phyloP scores from a whole-genome alignment of 2,113 vertebrate genomes.

The Lagopus muta region DNA sequence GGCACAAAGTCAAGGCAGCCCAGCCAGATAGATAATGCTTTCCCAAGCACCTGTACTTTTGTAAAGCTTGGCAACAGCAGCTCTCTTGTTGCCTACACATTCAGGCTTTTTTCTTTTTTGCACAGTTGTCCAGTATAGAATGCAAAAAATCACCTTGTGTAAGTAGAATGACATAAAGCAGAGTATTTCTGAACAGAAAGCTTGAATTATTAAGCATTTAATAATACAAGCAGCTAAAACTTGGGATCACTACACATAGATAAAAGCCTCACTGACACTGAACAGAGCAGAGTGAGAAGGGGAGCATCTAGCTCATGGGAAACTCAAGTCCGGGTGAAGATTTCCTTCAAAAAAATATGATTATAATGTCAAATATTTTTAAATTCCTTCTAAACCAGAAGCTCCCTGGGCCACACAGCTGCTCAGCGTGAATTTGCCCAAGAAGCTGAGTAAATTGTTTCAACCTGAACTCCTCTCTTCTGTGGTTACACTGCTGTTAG shows the following conservation, averaged over 20 bases:
- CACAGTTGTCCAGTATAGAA: neutral
- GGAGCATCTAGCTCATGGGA: neutral
- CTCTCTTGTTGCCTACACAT: neutral
- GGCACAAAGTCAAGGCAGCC: neutral
- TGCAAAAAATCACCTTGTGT: neutral
- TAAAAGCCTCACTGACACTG: neutral
- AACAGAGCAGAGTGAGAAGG: neutral
- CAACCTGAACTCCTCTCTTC: conserved; percentile 19
- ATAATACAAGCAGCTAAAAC: neutral
- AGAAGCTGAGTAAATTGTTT: conserved; percentile 28
- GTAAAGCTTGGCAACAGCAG: neutral
- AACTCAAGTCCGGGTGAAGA: neutral
- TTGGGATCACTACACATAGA: neutral
- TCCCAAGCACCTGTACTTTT: neutral
- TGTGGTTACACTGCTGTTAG: conserved; percentile 32
- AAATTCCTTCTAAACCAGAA: conserved; percentile 51
- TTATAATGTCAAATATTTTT: neutral
- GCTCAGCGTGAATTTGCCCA: conserved; percentile 25
- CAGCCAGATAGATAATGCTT: accelerated
- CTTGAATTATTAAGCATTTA: neutral
- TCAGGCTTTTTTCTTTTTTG: neutral
- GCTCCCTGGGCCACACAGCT: neutral
- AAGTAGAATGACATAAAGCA: neutral
- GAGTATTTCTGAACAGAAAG: neutral
- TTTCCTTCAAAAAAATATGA: neutral